Evolutionary conservation across 2,113 vertebrate species (phyloP), one percentile per base, ranked within the genome.

Genomic region (Oncorhynchus masou): DNA sequence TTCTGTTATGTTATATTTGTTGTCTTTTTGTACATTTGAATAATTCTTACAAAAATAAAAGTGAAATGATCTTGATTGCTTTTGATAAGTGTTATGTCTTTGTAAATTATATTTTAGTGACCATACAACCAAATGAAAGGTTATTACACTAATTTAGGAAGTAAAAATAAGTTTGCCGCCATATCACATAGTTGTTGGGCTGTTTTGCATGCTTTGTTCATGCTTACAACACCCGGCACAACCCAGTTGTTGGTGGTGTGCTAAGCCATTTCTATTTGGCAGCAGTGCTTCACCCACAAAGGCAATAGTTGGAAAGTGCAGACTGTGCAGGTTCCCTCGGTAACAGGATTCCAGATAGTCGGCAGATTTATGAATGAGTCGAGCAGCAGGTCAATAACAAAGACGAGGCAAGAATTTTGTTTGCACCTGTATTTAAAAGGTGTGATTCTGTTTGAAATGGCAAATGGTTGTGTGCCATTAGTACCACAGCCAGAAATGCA

Each of bases 21-120:
- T 81, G 85, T 92, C 83, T 86, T 90, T 90, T 92, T 91, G 87
- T 92, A 91, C 91, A 87, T 91, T 91, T 91, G 67, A 90, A 84
- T 86, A 87, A 91, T 91, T 91, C 88, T 86, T 90, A 91, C 82
- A 88, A 91, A 92, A 91, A 86, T 80, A 86, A 76, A 74, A 73
- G 54, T 83, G 29, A 54, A 77, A 71, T 74, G 25, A 54, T 57
- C 71, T 82, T 51, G 4, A 75, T 22, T 24, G 59, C 27, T 48
- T 24, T 12, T 67, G n/a, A 2, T 67, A 62, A 62, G n/a, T 62
- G 59, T 62, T 5, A 60, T 60, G 59, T 62, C n/a, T 54, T 51
- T 51, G 49, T 39, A 45, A 62, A 62, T 62, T 7, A 3, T 3
- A 22, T 20, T 62, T 29, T 27, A 24, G 64, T 66, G 12, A 27